phyloP scores from a whole-genome alignment of 2,797 vertebrate species.

The Poliocrania exsul region DNA sequence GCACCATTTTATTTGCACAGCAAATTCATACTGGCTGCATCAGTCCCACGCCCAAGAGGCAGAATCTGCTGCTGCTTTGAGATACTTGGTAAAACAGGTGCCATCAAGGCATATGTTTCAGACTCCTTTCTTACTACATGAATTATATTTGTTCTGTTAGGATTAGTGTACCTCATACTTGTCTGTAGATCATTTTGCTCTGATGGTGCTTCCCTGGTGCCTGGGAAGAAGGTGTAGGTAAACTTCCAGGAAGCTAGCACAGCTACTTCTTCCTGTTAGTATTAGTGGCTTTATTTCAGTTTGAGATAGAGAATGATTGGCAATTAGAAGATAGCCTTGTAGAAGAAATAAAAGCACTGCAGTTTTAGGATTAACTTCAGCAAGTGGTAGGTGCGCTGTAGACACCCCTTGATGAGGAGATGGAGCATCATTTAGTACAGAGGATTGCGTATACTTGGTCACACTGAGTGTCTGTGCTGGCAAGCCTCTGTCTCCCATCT shows the following conservation, averaged over 20 bases:
- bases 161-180: background rate
- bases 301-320: background rate
- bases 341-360: background rate
- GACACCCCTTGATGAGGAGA: background rate
- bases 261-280: background rate
- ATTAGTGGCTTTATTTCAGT: background rate
- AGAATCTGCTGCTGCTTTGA: background rate
- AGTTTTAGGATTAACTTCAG: background rate
- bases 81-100: background rate
- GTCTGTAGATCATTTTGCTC: background rate
- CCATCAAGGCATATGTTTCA: background rate
- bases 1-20: background rate
- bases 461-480: background rate
- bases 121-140: background rate
- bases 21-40: background rate
- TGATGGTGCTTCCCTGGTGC: background rate
- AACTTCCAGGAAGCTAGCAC: background rate
- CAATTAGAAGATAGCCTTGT: background rate
- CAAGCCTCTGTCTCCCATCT: background rate
- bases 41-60: background rate
- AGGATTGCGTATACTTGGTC: fast-evolving
- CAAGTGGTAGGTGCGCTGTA: background rate
- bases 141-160: background rate
- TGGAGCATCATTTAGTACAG: background rate
- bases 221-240: background rate